Percentiles rank a stretch among this genome's conserved stretches.
phyloP scores from a whole-genome alignment of 1,140 invertebrate species.

The Rhopalosiphum padi region DNA sequence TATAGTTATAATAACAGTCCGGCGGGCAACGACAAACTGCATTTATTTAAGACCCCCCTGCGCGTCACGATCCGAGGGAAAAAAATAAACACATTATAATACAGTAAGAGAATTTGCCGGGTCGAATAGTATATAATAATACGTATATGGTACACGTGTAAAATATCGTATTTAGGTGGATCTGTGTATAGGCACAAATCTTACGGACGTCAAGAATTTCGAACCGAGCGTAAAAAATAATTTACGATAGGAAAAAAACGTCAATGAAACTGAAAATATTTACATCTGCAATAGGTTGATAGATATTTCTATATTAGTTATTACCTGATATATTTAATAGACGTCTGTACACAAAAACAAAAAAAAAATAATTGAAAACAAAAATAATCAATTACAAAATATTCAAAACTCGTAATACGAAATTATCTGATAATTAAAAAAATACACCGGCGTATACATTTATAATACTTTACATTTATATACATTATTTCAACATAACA shows the following conservation, averaged over 20 bases:
- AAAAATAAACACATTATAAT: not conserved
- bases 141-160: not conserved
- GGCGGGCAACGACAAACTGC: conserved; percentile 12
- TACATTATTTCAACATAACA: not conserved
- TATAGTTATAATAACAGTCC: not conserved
- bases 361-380: not conserved
- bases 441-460: not conserved
- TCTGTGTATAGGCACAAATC: not conserved
- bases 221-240: not conserved
- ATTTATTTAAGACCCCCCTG: not conserved
- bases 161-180: not conserved
- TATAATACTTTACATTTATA: not conserved
- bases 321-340: not conserved
- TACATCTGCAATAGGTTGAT: not conserved
- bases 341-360: not conserved
- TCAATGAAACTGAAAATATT: not conserved
- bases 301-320: not conserved
- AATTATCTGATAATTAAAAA: not conserved
- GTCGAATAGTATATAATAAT: not conserved
- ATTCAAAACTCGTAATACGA: not conserved
- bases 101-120: not conserved
- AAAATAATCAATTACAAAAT: not conserved
- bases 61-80: not conserved
- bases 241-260: not conserved
- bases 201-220: not conserved